These are phyloP conservation scores for Panthera leo DNA, from an alignment of 2,113 vertebrate genomes.

Conservation along the genomic window DNA sequence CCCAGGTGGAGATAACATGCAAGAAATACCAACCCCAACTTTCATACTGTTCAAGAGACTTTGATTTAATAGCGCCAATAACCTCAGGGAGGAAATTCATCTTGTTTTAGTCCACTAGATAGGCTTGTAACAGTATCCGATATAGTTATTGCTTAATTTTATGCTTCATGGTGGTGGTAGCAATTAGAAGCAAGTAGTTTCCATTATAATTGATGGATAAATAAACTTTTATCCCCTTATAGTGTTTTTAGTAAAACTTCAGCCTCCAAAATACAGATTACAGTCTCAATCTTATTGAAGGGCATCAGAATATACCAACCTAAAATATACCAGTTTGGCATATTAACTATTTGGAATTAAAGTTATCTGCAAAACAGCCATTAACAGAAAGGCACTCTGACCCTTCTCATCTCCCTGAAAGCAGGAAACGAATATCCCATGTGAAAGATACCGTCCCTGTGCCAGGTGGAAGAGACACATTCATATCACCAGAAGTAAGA, in stretches of 20 bases:
- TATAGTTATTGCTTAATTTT: conserved; percentile 53
- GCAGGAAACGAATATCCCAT: background rate
- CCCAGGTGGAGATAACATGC: background rate
- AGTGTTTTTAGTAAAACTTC: conserved; percentile 32
- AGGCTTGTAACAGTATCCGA: conserved; percentile 45
- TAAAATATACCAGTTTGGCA: background rate
- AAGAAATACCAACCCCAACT: background rate
- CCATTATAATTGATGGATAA: conserved; percentile 14
- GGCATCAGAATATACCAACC: background rate
- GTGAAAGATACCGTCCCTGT: background rate
- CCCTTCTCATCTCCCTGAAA: background rate
- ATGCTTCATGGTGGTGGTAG: background rate
- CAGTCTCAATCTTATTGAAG: background rate
- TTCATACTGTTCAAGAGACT: conserved; percentile 50
- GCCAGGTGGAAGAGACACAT: too few relatives aligned
- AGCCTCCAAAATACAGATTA: background rate
- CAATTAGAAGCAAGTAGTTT: conserved; percentile 60
- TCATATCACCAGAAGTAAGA: background rate
- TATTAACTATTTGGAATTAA: background rate
- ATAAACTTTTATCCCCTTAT: background rate
- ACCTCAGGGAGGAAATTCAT: conserved; percentile 40
- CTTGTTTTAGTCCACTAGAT: conserved; percentile 46
- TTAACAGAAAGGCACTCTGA: background rate
- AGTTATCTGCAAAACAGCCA: background rate
- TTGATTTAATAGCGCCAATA: conserved; percentile 59